Base-by-base conservation (phyloP, 2,113 vertebrate genomes). In the Chaetodon trifascialis region DNA sequence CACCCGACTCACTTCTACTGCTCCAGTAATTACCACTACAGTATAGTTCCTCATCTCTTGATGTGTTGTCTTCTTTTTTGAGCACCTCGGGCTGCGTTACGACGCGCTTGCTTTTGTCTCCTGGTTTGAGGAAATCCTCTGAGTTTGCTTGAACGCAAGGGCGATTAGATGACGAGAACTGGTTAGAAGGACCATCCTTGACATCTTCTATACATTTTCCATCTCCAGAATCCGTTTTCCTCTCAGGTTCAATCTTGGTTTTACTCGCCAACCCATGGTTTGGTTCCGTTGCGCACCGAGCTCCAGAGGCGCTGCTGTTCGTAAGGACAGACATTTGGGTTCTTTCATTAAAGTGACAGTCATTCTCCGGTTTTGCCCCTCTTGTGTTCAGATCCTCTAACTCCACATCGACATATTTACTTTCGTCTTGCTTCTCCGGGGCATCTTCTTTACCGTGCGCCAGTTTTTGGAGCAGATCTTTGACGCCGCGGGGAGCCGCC, bases 361-460 rank as follows among this genome's bases (percentile, higher is more conserved):
- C 84, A 70, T 70, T 83, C 51, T 67, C 21, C 6, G 76, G 25
- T 68, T 64, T 59, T 30, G 80, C n/a, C 19, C 79, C 76, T 8
- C 69, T 76, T 11, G 76, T 49, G 36, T 51, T 73, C 23, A 30
- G 76, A 14, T 83, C 81, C 25, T 83, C 63, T 1, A 86, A 64
- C 5, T 94, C 88, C 74, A 95, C 79, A 88, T 95, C 94, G 16
- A 90, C 93, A 63, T 93, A 94, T 10, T 91, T 88, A 2, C 84
- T 83, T 66, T 95, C 91, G 44, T 79, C 82, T 58, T 70, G 86
- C 25, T 49, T 77, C 65, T 44, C 79, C 12, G 25, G 30, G 4
- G 71, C 49, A 69, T 65, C 58, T 14, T 67, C 63, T 3, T 52
- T 59, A 63, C 64, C 42, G 10, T 64, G 77, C 79, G 71, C 80